A percentile compares a stretch with the other conserved stretches of the same genome.
Evolutionary conservation across 2,888 invertebrate species (phyloP).

Genomic region (Tetanocera ferruginea): DNA sequence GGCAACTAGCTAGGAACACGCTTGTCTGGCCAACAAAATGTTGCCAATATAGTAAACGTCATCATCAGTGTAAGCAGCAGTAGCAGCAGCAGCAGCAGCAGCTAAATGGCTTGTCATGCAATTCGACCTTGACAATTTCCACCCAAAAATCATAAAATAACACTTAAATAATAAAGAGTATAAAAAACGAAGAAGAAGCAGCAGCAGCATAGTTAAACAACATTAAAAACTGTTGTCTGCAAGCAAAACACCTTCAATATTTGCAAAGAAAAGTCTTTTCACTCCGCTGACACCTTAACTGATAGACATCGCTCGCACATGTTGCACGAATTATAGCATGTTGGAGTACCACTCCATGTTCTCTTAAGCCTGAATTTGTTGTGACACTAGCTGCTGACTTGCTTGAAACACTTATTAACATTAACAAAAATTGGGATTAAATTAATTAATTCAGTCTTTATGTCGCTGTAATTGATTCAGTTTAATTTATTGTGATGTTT

Average conservation of each 20-base stretch:
- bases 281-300: conserved; percentile 1
- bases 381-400: too few species aligned
- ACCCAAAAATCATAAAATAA: neutral
- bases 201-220: neutral
- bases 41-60: neutral
- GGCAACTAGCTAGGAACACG: neutral
- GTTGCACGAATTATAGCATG: neutral
- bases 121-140: conserved; percentile 25
- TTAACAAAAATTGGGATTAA: too few species aligned
- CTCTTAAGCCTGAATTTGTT: too few species aligned
- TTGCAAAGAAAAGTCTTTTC: neutral
- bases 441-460: too few species aligned
- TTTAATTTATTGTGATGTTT: too few species aligned
- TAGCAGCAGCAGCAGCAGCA: neutral
- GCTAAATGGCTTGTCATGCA: neutral
- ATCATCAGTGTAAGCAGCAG: neutral
- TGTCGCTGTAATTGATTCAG: too few species aligned
- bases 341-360: neutral
- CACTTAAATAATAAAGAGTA: neutral
- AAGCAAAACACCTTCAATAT: neutral
- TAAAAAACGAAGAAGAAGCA: neutral
- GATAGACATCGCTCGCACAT: conserved; percentile 15
- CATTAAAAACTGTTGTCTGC: neutral
- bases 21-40: neutral
- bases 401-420: too few species aligned